Conservation (phyloP, 2,797 vertebrate genomes). For the Sebastes itinus region DNA sequence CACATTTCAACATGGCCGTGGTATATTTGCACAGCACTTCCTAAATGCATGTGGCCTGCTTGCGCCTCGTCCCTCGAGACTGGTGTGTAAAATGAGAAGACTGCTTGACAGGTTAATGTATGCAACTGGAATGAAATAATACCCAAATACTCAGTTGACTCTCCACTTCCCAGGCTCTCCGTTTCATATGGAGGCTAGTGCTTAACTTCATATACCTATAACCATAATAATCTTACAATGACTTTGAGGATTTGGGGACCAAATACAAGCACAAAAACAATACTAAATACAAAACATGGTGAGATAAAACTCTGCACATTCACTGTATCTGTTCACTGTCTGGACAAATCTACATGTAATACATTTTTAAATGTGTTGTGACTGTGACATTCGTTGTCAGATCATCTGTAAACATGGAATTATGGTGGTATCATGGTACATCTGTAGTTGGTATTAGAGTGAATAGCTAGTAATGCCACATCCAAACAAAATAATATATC, state of each 20-base stretch:
- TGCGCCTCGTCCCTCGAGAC: constrained; percentile 68
- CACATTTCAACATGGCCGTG: constrained; percentile 53
- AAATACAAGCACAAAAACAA: not conserved
- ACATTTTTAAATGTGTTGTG: not conserved
- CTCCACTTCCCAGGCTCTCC: constrained; percentile 43
- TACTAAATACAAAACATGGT: not conserved
- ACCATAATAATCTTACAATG: not conserved
- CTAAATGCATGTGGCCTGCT: constrained; percentile 72
- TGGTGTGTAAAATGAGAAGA: constrained; percentile 79
- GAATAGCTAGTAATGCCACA: not conserved
- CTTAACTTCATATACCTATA: constrained; percentile 17
- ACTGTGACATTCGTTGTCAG: not conserved
- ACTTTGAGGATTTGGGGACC: not conserved
- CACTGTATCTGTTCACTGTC: not conserved
- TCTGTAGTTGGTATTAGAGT: not conserved
- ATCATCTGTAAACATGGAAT: not conserved
- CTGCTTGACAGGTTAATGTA: constrained; percentile 84
- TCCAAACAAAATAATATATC: not conserved
- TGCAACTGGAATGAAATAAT: constrained; percentile 83
- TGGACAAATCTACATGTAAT: not conserved
- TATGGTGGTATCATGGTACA: not conserved
- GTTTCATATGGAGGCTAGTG: constrained; percentile 21
- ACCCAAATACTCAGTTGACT: constrained; percentile 70
- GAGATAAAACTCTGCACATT: not conserved
- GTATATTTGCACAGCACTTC: constrained; percentile 67